Conservation (phyloP, 2,888 invertebrate genomes). For the Eupithecia centaureata region DNA sequence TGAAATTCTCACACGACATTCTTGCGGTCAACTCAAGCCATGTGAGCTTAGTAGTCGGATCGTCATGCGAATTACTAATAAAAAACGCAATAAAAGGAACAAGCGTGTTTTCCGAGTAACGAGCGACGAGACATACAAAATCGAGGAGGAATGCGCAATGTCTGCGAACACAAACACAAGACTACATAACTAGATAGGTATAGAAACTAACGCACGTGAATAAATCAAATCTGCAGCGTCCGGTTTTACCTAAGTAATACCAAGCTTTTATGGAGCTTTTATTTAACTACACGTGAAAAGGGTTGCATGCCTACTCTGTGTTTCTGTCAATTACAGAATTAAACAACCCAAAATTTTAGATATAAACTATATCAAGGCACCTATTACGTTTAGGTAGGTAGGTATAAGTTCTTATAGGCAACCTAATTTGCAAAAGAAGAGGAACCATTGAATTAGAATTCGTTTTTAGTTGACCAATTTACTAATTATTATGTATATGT, state of each 20-base stretch:
- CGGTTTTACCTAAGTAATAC: constrained; percentile 8
- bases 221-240: constrained; percentile 28
- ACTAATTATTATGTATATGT: too few species aligned
- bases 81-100: constrained; percentile 43
- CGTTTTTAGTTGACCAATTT: too few species aligned
- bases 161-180: constrained; percentile 33
- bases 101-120: constrained; percentile 45
- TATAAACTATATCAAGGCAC: too few species aligned
- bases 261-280: constrained; percentile 9
- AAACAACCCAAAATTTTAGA: too few species aligned
- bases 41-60: constrained; percentile 20
- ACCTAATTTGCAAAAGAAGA: too few species aligned
- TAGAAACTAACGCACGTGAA: constrained; percentile 20
- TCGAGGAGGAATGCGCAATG: constrained; percentile 56
- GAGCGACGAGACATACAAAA: constrained; percentile 49
- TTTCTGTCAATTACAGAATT: neutral
- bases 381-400: too few species aligned
- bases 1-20: constrained; percentile 14
- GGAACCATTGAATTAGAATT: too few species aligned
- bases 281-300: neutral
- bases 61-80: constrained; percentile 37
- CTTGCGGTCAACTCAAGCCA: constrained; percentile 15
- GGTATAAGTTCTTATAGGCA: too few species aligned
- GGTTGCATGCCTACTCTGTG: neutral
- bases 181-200: constrained; percentile 20